Conservation (phyloP, 2,888 invertebrate genomes). For the Gryllus longicercus region DNA sequence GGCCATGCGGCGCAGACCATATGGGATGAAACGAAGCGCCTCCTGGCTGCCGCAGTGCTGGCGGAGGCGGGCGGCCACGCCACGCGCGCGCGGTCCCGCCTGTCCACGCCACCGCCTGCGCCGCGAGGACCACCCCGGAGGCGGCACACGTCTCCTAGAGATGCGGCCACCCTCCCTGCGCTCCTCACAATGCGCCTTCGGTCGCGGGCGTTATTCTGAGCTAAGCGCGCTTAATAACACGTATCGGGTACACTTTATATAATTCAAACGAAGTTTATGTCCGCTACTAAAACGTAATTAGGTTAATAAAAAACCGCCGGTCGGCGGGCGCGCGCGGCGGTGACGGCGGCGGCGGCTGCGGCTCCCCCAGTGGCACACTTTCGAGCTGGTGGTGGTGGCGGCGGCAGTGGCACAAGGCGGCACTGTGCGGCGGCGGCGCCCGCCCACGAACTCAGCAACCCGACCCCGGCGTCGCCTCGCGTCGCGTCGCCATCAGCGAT, state of each 20-base stretch:
- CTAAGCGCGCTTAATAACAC: not conserved
- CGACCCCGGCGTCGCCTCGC: no score
- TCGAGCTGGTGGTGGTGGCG: no score
- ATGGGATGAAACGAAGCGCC: no score
- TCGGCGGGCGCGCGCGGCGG: not conserved
- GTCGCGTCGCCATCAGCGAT: no score
- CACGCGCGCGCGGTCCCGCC: not conserved
- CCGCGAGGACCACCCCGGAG: not conserved
- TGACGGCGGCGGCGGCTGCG: not conserved
- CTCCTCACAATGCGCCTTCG: not conserved
- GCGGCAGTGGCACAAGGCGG: no score
- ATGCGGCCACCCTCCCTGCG: not conserved
- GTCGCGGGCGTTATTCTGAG: no score
- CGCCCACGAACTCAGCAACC: no score
- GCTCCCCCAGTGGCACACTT: no score
- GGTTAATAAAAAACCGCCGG: not conserved
- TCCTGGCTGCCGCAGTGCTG: not conserved
- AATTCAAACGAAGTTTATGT: conserved; percentile 8
- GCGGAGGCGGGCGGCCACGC: not conserved
- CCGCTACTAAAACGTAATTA: not conserved
- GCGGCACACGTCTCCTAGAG: not conserved
- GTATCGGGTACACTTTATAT: conserved; percentile 6
- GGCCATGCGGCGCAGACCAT: no score
- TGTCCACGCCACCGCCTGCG: not conserved
- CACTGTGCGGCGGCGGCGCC: no score